Evolutionary conservation across 2,888 invertebrate species (phyloP).

Genomic region (Blastobasis lacticolella): DNA sequence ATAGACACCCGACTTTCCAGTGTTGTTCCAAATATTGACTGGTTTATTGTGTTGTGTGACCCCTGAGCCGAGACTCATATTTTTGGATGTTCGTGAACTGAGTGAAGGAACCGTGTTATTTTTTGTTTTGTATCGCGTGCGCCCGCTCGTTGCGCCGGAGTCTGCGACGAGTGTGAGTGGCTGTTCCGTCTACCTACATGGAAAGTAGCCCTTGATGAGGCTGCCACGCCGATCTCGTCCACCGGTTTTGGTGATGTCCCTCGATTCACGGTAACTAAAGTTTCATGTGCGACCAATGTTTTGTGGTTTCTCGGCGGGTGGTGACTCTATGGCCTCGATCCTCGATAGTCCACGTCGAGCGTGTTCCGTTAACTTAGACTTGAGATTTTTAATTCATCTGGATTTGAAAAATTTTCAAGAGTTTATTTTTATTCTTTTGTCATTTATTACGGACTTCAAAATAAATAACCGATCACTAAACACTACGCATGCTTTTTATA

Average conservation of each 20-base stretch:
- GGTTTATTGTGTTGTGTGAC: slow-evolving; percentile 54
- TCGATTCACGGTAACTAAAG: slow-evolving; percentile 57
- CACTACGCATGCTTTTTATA: no score
- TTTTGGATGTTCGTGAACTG: slow-evolving; percentile 44
- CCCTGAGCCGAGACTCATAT: slow-evolving; percentile 40
- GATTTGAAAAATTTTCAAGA: slow-evolving; percentile 2
- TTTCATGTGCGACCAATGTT: slow-evolving; percentile 33
- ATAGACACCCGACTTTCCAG: slow-evolving; percentile 48
- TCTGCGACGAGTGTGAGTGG: slow-evolving; percentile 65
- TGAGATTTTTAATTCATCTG: slow-evolving; percentile 24
- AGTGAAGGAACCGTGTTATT: slow-evolving; percentile 67
- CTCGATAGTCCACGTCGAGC: slow-evolving; percentile 45
- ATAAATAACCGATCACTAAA: no score
- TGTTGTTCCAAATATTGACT: slow-evolving; percentile 54
- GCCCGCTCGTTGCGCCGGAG: slow-evolving; percentile 52
- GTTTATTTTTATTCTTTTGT: background rate
- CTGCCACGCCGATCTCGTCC: slow-evolving; percentile 40
- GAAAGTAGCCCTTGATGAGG: slow-evolving; percentile 61
- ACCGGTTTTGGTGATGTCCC: slow-evolving; percentile 53
- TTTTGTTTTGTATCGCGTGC: slow-evolving; percentile 69
- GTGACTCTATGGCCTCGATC: slow-evolving; percentile 63
- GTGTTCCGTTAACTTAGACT: slow-evolving; percentile 43
- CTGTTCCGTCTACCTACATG: slow-evolving; percentile 61
- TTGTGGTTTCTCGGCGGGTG: slow-evolving; percentile 45
- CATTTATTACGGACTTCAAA: background rate